Evolutionary conservation across 2,888 invertebrate genomes (phyloP), one percentile per base, ranked within the genome.

Genomic region (Scrobipalpa costella): DNA sequence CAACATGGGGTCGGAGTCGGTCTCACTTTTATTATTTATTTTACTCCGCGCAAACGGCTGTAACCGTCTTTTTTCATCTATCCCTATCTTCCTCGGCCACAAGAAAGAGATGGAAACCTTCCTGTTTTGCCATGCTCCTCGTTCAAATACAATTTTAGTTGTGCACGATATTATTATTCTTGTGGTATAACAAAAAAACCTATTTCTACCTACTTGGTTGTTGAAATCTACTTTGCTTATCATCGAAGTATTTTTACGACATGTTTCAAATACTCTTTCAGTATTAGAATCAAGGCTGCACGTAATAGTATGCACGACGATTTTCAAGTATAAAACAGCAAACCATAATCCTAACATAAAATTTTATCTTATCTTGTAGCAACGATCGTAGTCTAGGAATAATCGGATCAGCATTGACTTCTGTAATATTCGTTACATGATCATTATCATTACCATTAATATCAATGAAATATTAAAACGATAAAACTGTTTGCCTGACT

Each of bases 1-100:
- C 84, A 81, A 84, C 81, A 83, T 81, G 82, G 84, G 83, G 81
- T 82, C 83, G 79, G 71, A 77, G 78, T 73, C 76, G 76, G 76
- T n/a, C 34, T 78, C 76, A 33, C 17, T 78, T 83, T 84, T 87
- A 83, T 85, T 88, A 85, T 88, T 86, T 88, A 84, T 88, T 88
- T 88, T 86, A 81, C 82, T 80, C 81, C 77, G 76, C 76, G 80
- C 84, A 80, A 85, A 86, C 86, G 85, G 81, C 77, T 76, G 73
- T 81, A 89, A 89, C 89, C 88, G 89, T 86, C 87, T 76, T 85
- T 85, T 80, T 75, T 27, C 27, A 73, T 71, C 78, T 69, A 79
- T 88, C 89, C 85, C 78, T 82, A 73, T 88, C 83, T 71, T 67
- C 61, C 65, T 69, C 67, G 68, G 66, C 64, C 34, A 63, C 61